phyloP scores from a whole-genome alignment of 2,113 vertebrate genomes.

The Campylorhamphus procurvoides region DNA sequence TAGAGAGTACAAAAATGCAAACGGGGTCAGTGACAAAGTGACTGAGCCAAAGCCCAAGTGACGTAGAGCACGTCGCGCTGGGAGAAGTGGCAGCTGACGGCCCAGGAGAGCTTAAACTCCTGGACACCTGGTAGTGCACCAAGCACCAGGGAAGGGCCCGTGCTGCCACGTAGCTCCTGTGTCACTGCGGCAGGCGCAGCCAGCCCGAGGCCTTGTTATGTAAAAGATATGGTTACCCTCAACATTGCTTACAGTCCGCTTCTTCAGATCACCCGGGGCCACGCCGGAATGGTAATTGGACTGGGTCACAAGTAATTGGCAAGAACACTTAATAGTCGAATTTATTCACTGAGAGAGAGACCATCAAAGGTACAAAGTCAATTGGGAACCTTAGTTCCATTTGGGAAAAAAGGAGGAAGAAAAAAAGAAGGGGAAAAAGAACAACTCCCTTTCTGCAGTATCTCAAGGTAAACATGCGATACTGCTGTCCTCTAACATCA shows the following conservation, averaged over 20 bases:
- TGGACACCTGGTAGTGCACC: not conserved
- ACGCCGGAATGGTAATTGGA: not conserved
- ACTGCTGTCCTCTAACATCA: conserved; percentile 25
- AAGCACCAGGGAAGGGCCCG: fast-evolving
- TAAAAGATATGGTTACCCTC: conserved; percentile 67
- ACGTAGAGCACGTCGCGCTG: not conserved
- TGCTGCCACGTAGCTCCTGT: not conserved
- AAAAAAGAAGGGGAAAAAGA: not conserved
- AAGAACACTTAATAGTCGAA: conserved; percentile 7
- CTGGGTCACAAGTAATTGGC: conserved; percentile 30
- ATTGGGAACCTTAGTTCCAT: not conserved
- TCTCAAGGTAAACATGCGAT: not conserved
- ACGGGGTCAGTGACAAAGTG: not conserved
- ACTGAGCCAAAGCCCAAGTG: not conserved
- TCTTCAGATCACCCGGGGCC: conserved; percentile 21
- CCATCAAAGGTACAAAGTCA: not conserved
- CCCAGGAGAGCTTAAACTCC: not conserved
- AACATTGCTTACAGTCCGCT: not conserved
- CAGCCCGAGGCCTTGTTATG: conserved; percentile 68
- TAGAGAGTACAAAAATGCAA: not conserved
- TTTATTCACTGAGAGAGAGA: conserved; percentile 35
- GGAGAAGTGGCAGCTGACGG: not conserved
- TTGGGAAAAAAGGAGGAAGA: not conserved
- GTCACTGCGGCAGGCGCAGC: conserved; percentile 2
- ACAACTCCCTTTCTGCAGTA: not conserved